phyloP scores from a whole-genome alignment of 2,888 invertebrate genomes.

The Caenorhabditis sinica region DNA sequence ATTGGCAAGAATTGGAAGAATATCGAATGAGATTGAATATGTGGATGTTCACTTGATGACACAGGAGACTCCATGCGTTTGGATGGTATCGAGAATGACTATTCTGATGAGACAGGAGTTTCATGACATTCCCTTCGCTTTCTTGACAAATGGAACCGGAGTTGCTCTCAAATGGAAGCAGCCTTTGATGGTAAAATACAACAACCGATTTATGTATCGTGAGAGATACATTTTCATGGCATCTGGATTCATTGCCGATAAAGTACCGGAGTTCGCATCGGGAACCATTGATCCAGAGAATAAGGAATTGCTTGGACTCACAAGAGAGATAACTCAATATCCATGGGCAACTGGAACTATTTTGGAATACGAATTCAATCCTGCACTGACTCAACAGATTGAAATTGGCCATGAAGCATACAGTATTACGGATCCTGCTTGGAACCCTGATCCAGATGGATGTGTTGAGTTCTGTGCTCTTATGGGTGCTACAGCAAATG shows the following conservation, averaged over 20 bases:
- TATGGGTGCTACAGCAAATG: constrained; percentile 16
- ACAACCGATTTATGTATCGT: neutral
- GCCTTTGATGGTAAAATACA: neutral
- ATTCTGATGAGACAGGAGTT: neutral
- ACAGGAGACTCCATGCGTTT: constrained; percentile 12
- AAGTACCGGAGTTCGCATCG: constrained; percentile 1
- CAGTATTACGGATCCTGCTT: neutral
- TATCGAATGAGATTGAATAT: neutral
- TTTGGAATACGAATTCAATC: neutral
- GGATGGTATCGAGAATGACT: constrained; percentile 27
- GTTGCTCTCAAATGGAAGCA: constrained; percentile 8
- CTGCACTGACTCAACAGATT: neutral
- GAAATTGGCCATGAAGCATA: neutral
- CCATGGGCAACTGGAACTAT: constrained; percentile 25
- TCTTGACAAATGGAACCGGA: constrained; percentile 20
- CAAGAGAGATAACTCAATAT: constrained; percentile 7
- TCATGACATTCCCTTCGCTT: neutral
- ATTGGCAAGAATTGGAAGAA: neutral
- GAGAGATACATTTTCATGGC: neutral
- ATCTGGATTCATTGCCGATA: constrained; percentile 26
- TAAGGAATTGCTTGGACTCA: neutral
- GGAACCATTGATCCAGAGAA: neutral
- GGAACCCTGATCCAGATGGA: neutral
- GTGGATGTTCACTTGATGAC: neutral
- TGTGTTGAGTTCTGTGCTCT: constrained; percentile 14